These are phyloP conservation scores for Triops cancriformis DNA, from an alignment of 1,140 invertebrate species.

Conservation along the genomic window DNA sequence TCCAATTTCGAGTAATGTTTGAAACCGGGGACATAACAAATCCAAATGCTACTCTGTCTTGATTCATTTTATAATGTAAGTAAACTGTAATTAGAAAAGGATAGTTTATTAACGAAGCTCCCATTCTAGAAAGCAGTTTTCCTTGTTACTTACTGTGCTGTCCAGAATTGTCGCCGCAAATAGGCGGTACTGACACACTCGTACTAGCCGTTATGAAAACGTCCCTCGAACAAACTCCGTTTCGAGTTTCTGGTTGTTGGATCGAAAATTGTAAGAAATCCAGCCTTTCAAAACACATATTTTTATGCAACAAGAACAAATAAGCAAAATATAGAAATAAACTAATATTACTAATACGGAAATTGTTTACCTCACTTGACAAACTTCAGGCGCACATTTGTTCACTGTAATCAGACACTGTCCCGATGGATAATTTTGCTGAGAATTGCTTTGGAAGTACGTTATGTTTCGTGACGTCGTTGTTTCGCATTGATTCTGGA, in stretches of 20 bases:
- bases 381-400: slow-evolving; percentile 64
- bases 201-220: slow-evolving; percentile 75
- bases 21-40: slow-evolving; percentile 11
- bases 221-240: slow-evolving; percentile 71
- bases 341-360: slow-evolving; percentile 7
- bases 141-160: slow-evolving; percentile 13
- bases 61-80: background rate
- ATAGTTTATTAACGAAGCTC: background rate
- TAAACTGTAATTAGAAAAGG: slow-evolving; percentile 17
- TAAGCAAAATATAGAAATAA: slow-evolving; percentile 29
- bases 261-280: slow-evolving; percentile 69
- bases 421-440: slow-evolving; percentile 56
- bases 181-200: slow-evolving; percentile 37
- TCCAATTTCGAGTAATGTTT: slow-evolving; percentile 4
- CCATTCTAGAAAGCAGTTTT: background rate
- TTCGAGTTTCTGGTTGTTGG: slow-evolving; percentile 57
- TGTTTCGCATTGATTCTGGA: background rate
- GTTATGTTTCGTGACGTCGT: background rate
- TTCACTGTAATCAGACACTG: slow-evolving; percentile 72
- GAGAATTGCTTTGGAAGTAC: background rate
- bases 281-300: slow-evolving; percentile 43
- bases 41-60: background rate
- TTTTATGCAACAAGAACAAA: background rate
- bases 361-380: slow-evolving; percentile 59
- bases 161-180: slow-evolving; percentile 18